A percentile compares a stretch with the other conserved stretches of the same genome.
Evolutionary conservation across 1,140 invertebrate species (phyloP).

Genomic region (Nautilus pompilius): DNA sequence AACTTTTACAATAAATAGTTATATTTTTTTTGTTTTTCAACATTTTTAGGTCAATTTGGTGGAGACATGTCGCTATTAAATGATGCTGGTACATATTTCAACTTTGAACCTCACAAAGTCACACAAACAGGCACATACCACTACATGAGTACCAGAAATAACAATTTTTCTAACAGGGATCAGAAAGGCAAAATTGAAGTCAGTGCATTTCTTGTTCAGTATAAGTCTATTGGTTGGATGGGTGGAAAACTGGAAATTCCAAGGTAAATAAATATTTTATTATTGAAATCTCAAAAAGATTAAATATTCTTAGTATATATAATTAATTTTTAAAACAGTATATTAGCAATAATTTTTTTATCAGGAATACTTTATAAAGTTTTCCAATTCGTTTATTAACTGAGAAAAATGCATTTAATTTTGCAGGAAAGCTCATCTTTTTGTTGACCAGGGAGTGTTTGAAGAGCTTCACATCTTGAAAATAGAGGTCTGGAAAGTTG

Average conservation of each 20-base stretch:
- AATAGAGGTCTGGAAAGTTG: too few species aligned
- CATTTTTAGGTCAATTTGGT: constrained; percentile 37
- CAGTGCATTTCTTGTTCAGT: constrained; percentile 7
- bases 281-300: too few species aligned
- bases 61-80: constrained; percentile 48
- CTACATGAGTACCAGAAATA: constrained; percentile 54
- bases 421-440: too few species aligned
- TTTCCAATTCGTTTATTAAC: too few species aligned
- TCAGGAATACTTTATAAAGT: too few species aligned
- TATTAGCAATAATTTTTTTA: too few species aligned
- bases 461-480: too few species aligned
- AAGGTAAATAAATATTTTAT: too few species aligned
- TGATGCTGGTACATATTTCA: constrained; percentile 54
- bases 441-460: too few species aligned
- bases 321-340: too few species aligned
- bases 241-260: constrained; percentile 37
- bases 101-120: constrained; percentile 40
- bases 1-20: background rate
- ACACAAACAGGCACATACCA: constrained; percentile 43
- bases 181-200: constrained; percentile 48
- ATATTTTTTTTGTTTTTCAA: background rate
- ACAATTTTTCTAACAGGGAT: constrained; percentile 54
- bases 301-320: too few species aligned
- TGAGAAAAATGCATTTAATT: too few species aligned
- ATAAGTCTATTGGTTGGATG: constrained; percentile 38